Conservation (phyloP, 2,888 invertebrate genomes). For the Macrosoma leucophasiata region DNA sequence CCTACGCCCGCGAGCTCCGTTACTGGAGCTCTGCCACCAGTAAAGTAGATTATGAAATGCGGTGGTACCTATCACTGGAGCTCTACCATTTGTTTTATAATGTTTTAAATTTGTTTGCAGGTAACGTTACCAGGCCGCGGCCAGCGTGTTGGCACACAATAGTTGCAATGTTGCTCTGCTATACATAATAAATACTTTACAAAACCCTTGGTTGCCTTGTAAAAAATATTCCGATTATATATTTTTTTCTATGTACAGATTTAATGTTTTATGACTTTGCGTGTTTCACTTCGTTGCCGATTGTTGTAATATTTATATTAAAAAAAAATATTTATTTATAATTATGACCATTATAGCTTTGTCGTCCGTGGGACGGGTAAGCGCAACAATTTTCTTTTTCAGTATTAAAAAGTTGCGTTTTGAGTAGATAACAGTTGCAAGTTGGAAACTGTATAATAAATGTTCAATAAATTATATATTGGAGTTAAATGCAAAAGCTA, state of each 20-base stretch:
- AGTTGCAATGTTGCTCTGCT: conserved; percentile 44
- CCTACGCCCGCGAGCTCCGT: too few relatives aligned
- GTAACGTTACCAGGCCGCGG: conserved; percentile 46
- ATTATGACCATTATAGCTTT: conserved; percentile 28
- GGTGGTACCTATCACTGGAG: too few relatives aligned
- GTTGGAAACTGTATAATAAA: conserved; percentile 36
- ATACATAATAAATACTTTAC: conserved; percentile 16
- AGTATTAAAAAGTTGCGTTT: conserved; percentile 58
- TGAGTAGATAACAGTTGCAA: conserved; percentile 34
- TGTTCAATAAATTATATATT: conserved; percentile 45
- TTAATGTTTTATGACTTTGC: conserved; percentile 17
- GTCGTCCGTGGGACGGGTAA: conserved; percentile 31
- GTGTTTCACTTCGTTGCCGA: conserved; percentile 21
- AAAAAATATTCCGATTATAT: conserved; percentile 18
- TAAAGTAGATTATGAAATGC: too few relatives aligned
- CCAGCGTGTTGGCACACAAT: conserved; percentile 38
- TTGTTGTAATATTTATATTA: conserved; percentile 21
- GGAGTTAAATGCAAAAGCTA: conserved; percentile 57
- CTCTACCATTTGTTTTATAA: too few relatives aligned
- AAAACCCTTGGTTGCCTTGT: conserved; percentile 17
- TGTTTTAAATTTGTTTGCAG: conserved; percentile 30
- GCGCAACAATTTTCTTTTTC: conserved; percentile 40
- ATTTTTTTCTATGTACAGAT: conserved; percentile 24
- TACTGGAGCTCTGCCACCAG: too few relatives aligned
- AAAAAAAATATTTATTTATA: conserved; percentile 24